phyloP scores from a whole-genome alignment of 2,113 vertebrate species.

The Chascanopsetta lugubris region DNA sequence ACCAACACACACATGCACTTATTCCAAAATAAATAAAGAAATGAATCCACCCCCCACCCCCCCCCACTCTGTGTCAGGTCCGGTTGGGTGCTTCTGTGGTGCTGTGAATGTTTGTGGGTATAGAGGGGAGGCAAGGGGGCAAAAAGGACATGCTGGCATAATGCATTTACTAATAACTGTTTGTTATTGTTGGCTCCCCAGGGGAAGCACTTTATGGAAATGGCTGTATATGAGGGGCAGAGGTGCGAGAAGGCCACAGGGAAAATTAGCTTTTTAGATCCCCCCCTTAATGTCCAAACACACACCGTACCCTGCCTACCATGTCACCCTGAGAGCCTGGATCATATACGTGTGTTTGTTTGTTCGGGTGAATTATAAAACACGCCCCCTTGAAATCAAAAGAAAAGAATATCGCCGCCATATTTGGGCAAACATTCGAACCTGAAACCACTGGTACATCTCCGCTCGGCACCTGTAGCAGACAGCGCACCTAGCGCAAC shows the following conservation, averaged over 20 bases:
- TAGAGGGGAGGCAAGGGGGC: constrained; percentile 69
- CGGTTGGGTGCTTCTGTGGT: constrained; percentile 49
- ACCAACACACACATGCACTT: constrained; percentile 39
- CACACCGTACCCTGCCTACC: constrained; percentile 40
- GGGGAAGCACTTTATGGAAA: constrained; percentile 79
- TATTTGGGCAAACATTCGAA: too few species aligned
- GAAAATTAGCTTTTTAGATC: constrained; percentile 78
- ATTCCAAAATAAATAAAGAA: constrained; percentile 13
- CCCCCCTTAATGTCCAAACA: constrained; percentile 52
- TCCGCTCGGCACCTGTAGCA: constrained; percentile 52
- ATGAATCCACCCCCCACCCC: constrained; percentile 21
- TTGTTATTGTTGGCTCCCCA: constrained; percentile 80
- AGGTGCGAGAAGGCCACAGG: constrained; percentile 67
- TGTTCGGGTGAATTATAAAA: constrained; percentile 18
- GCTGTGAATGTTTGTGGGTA: constrained; percentile 65
- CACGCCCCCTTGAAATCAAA: too few species aligned
- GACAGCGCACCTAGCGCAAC: constrained; percentile 25
- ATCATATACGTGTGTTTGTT: constrained; percentile 50
- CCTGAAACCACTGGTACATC: constrained; percentile 11
- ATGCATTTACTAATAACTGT: constrained; percentile 83
- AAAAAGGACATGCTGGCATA: constrained; percentile 74
- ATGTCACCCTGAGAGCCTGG: constrained; percentile 47
- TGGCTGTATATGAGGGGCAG: constrained; percentile 71
- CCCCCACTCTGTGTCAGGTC: constrained; percentile 50
- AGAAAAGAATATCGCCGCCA: too few species aligned